Conservation (phyloP, 2,888 invertebrate genomes). For the Dryococelus australis region DNA sequence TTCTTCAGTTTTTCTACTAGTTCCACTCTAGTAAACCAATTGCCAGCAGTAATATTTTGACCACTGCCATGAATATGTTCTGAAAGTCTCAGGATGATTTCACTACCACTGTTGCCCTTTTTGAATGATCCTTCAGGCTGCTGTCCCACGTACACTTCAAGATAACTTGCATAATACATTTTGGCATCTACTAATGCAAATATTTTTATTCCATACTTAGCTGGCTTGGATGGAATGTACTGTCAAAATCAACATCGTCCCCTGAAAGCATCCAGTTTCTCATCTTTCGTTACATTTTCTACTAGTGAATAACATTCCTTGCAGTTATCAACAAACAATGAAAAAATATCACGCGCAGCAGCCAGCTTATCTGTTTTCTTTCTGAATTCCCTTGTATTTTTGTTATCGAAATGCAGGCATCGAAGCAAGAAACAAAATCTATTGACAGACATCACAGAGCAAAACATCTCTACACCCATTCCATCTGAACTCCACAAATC, state of each 20-base stretch:
- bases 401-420: neutral
- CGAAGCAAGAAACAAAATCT: neutral
- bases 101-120: neutral
- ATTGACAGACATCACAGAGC: neutral
- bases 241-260: neutral
- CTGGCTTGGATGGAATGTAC: neutral
- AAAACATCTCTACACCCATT: neutral
- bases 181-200: neutral
- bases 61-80: neutral
- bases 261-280: neutral
- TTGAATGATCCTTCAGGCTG: neutral
- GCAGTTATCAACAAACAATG: neutral
- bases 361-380: neutral
- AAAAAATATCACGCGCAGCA: neutral
- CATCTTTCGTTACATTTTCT: neutral
- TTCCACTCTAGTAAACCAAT: neutral
- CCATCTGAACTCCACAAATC: slow-evolving; percentile 1
- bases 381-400: neutral
- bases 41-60: neutral
- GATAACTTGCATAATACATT: neutral
- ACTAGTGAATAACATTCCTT: neutral
- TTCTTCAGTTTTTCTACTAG: neutral
- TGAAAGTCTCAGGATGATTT: neutral
- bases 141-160: neutral
- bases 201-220: neutral